These are phyloP conservation scores for Sinocyclocheilus maitianheensis DNA, from an alignment of 2,113 vertebrate species.

Conservation along the genomic window DNA sequence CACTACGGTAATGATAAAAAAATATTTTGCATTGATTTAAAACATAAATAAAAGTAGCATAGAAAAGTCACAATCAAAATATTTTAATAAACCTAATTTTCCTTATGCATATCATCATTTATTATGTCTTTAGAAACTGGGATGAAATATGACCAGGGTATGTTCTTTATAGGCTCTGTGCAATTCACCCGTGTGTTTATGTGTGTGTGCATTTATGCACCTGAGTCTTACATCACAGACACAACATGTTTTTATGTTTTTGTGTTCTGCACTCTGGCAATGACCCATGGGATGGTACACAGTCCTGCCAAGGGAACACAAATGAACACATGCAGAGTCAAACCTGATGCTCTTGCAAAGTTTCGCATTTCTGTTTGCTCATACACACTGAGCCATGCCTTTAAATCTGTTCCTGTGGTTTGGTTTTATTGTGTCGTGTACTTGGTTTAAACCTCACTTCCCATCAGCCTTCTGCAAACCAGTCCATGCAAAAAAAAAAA, in stretches of 20 bases:
- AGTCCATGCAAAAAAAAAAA: constrained; percentile 8
- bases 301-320: neutral
- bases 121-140: neutral
- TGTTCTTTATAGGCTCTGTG: neutral
- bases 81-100: neutral
- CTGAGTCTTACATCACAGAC: neutral
- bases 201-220: constrained; percentile 9
- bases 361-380: constrained; percentile 7
- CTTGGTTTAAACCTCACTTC: neutral
- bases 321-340: neutral
- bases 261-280: constrained; percentile 24
- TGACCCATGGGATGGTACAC: neutral
- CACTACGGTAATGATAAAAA: neutral
- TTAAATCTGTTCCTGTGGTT: constrained; percentile 32
- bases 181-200: neutral
- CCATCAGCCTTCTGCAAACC: constrained; percentile 10
- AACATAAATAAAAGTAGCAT: neutral
- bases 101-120: neutral
- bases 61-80: neutral
- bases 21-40: neutral
- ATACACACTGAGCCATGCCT: neutral
- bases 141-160: neutral
- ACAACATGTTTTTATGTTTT: constrained; percentile 30
- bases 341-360: constrained; percentile 20
- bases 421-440: constrained; percentile 7